Base-by-base conservation (phyloP, 2,113 vertebrate genomes). In the Mobula birostris region DNA sequence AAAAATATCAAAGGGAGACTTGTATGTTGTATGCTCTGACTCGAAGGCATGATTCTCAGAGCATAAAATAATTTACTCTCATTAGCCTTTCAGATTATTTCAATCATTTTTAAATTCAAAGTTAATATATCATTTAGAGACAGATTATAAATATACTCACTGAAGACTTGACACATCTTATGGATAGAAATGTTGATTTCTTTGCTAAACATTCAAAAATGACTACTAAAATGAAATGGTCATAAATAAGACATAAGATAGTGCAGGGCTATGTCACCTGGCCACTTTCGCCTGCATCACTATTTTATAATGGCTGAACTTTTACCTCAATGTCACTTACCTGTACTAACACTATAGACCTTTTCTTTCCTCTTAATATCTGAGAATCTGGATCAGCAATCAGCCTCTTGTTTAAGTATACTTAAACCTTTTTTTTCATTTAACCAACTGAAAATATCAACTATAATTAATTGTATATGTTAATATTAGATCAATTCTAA, bases 61-160 rank as follows among this genome's bases (percentile, higher is more conserved):
- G 5, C 61, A 32, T 29, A 68, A 91, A 91, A 91, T 68, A 91
- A 91, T 91, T 91, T 19, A 91, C 61, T 91, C 32, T 63, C 63
- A 90, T 90, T 90, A 90, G 58, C 29, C 66, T 90, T n/a, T 90
- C 87, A 66, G 32, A 90, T 32, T 61, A 66, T 14, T n/a, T 61
- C 66, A 32, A 66, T 2, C 29, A 68, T 15, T 40, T 19, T 40
- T 32, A 32, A n/a, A 66, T 68, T 90, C 61, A 68, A 90, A 90
- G 29, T 8, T 12, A 32, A 90, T 19, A 15, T 68, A 68, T 4
- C 63, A 66, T 66, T 90, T 32, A n/a, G 58, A 68, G 63, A 15
- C 29, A 66, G 87, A 66, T 61, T 90, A n/a, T 15, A n/a, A 66
- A 19, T 68, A 32, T 90, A 66, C 32, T 32, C 27, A 90, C 29